phyloP scores from a whole-genome alignment of 1,140 invertebrate genomes.

The Drosophila truncata region DNA sequence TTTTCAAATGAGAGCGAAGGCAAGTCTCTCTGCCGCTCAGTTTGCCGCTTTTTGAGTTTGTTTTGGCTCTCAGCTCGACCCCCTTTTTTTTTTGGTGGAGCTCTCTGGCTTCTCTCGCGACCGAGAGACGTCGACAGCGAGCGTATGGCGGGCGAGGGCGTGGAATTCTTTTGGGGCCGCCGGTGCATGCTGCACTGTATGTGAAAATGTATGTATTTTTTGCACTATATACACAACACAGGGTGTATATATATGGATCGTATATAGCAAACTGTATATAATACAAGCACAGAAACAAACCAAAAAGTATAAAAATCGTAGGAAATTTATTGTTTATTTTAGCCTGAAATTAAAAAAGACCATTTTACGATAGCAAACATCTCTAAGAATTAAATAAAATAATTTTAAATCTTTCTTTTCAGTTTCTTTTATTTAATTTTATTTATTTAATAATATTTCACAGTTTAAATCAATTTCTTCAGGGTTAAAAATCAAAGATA shows the following conservation, averaged over 20 bases:
- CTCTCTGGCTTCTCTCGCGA: constrained; percentile 4
- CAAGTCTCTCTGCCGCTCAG: constrained; percentile 15
- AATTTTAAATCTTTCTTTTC: too few species aligned
- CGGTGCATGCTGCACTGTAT: constrained; percentile 72
- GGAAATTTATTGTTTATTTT: not conserved
- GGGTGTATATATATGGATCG: constrained; percentile 3
- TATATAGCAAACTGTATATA: constrained; percentile 5
- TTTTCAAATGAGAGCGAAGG: constrained; percentile 35
- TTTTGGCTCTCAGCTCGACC: constrained; percentile 30
- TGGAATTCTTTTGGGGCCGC: constrained; percentile 65
- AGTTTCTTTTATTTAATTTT: too few species aligned
- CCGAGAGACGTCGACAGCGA: constrained; percentile 14
- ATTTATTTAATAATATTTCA: too few species aligned
- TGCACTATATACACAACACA: constrained; percentile 26
- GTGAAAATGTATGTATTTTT: constrained; percentile 5
- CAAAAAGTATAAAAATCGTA: not conserved
- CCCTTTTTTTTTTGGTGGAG: not conserved
- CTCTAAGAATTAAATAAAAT: not conserved
- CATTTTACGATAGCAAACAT: not conserved
- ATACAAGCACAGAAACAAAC: not conserved
- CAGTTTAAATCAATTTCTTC: not conserved
- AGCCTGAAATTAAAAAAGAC: too few species aligned
- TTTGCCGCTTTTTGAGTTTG: constrained; percentile 47
- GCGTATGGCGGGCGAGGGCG: constrained; percentile 46
- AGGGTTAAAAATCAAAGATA: not conserved